Evolutionary conservation across 2,888 invertebrate species (phyloP).

Genomic region (Hydropsyche betteni): DNA sequence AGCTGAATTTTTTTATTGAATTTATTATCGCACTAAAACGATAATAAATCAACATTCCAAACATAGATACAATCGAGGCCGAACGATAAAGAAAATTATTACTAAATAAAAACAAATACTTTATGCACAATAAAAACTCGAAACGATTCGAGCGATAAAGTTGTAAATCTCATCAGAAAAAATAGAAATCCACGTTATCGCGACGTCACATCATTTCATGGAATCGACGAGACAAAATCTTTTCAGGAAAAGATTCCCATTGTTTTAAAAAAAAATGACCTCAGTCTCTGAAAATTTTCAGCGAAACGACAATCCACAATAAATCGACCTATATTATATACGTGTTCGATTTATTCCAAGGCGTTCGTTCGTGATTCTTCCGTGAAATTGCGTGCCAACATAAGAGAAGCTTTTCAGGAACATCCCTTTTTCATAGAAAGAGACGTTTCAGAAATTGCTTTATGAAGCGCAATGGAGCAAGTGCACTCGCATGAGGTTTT

Average conservation of each 20-base stretch:
- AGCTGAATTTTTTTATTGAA: too few relatives aligned
- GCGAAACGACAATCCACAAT: neutral
- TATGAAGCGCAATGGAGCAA: constrained; percentile 28
- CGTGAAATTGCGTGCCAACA: neutral
- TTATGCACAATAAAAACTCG: neutral
- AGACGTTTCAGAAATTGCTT: constrained; percentile 24
- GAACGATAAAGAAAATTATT: neutral
- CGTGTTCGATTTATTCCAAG: neutral
- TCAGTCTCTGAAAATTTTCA: too few relatives aligned
- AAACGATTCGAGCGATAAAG: neutral
- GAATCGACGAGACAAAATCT: too few relatives aligned
- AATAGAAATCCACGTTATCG: too few relatives aligned
- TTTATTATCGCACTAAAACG: too few relatives aligned
- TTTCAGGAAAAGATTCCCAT: too few relatives aligned
- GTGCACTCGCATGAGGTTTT: constrained; percentile 6
- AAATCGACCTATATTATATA: neutral
- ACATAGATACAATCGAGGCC: neutral
- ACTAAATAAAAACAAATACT: neutral
- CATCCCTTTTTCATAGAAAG: neutral
- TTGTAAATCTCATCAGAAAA: neutral
- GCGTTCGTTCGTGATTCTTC: neutral
- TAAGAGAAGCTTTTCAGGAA: neutral
- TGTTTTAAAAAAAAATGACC: too few relatives aligned
- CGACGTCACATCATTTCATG: too few relatives aligned
- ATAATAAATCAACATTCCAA: neutral